phyloP scores from a whole-genome alignment of 2,797 vertebrate species.

The Parauchenoglanis ngamensis region DNA sequence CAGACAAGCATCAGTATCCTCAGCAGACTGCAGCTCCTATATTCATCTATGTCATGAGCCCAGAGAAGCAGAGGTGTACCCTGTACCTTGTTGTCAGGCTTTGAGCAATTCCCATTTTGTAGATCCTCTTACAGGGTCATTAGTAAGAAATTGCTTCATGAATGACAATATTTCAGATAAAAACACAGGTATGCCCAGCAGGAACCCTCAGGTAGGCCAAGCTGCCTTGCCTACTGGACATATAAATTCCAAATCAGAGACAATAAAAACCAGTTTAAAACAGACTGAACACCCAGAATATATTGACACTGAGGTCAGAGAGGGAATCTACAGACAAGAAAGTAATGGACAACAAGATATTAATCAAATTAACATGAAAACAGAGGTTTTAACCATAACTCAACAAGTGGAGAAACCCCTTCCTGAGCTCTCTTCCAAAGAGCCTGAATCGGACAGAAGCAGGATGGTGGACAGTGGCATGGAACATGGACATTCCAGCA shows the following conservation, averaged over 20 bases:
- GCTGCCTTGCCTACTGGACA: conserved; percentile 70
- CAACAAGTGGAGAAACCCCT: conserved; percentile 65
- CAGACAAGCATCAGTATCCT: conserved; percentile 65
- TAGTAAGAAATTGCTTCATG: conserved; percentile 71
- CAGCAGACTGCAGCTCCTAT: conserved; percentile 70
- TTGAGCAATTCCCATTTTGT: conserved; percentile 70
- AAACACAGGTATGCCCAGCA: conserved; percentile 57
- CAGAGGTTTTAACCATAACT: conserved; percentile 59
- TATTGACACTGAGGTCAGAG: conserved; percentile 57
- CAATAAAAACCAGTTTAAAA: conserved; percentile 52
- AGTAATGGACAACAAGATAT: conserved; percentile 57
- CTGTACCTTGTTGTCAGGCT: conserved; percentile 71
- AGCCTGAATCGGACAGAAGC: conserved; percentile 69
- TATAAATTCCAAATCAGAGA: conserved; percentile 62
- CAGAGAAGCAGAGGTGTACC: conserved; percentile 62
- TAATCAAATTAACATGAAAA: conserved; percentile 55
- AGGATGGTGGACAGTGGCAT: conserved; percentile 56
- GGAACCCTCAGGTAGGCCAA: conserved; percentile 70
- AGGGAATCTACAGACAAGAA: conserved; percentile 52
- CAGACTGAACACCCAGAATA: conserved; percentile 59
- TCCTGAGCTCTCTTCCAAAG: conserved; percentile 62
- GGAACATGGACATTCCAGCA: conserved; percentile 71
- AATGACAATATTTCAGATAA: conserved; percentile 70
- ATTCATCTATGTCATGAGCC: conserved; percentile 74
- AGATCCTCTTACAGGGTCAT: conserved; percentile 76